Evolutionary conservation across 2,113 vertebrate genomes (phyloP), one percentile per base, ranked within the genome.

Genomic region (Oreochromis niloticus): DNA sequence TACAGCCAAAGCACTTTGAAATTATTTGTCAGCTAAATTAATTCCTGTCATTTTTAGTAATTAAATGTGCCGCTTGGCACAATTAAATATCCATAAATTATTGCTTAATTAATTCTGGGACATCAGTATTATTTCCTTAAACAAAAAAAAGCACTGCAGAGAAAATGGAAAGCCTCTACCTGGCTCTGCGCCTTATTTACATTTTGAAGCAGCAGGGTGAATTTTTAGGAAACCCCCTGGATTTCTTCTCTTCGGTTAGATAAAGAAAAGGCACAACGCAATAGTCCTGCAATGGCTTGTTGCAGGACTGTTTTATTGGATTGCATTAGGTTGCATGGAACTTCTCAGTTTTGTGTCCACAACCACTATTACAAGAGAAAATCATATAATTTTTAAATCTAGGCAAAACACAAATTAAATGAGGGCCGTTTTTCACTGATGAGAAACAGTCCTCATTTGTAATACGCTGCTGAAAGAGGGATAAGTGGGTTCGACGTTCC

Each of bases 31-130:
- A n/a, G 32, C 22, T 32, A 52, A 90, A 85, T 88, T 36, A 83
- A 56, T 80, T 63, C 34, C 56, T 66, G 87, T 85, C 82, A 89
- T 86, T 89, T 89, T 84, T 57, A 19, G 55, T 91, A 80, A 90
- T 91, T 93, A 91, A 88, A 90, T 82, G 54, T 85, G 71, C 52
- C 2, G 68, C 81, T 32, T 48, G 16, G 46, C 16, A 13, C 81
- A 87, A 81, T 87, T 87, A 82, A 85, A 86, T 80, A 88, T 90
- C 80, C 84, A 90, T 89, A 93, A 91, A 92, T 82, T 54, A 79
- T 80, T 80, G 83, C 63, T 66, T 85, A 36, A 85, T 91, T 91
- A 36, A 88, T 87, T 85, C 79, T 80, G 61, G 83, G 73, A 87
- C 52, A 71, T 57, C 43, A 17, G 50, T 59, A 83, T 87, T 22